Conservation (phyloP, 1,140 invertebrate genomes). For the Pachyrhynchus sulphureomaculatus region DNA sequence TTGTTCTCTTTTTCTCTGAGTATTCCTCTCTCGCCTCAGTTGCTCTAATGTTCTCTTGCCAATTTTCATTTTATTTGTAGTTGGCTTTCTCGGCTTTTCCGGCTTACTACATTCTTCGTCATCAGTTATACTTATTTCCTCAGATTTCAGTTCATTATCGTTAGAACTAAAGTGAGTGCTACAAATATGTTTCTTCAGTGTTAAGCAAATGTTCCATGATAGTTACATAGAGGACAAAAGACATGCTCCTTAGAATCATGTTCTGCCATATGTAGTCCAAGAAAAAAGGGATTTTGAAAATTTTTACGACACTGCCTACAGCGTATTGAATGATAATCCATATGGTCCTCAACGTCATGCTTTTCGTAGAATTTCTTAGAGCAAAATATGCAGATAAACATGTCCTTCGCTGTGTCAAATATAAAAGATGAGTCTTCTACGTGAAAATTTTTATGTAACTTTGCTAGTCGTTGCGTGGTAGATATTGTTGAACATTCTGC, state of each 20-base stretch:
- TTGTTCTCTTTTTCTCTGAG: slow-evolving; percentile 4
- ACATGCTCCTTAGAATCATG: slow-evolving; percentile 30
- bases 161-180: slow-evolving; percentile 7
- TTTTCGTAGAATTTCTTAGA: background rate
- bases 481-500: slow-evolving; percentile 5
- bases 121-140: background rate
- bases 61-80: background rate
- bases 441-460: slow-evolving; percentile 22
- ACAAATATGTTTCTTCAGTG: slow-evolving; percentile 19
- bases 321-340: slow-evolving; percentile 1
- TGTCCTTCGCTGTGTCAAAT: background rate
- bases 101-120: background rate
- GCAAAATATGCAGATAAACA: slow-evolving; percentile 15
- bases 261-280: slow-evolving; percentile 26
- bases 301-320: slow-evolving; percentile 5
- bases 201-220: slow-evolving; percentile 4
- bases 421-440: slow-evolving; percentile 8
- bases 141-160: background rate
- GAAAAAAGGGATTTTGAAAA: slow-evolving; percentile 18
- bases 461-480: slow-evolving; percentile 9
- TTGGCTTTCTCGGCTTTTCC: background rate
- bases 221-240: slow-evolving; percentile 20
- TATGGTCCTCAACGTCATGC: slow-evolving; percentile 3
- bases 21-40: background rate
- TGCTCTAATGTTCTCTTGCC: background rate